Evolutionary conservation across 1,140 invertebrate species (phyloP), one percentile per base, ranked within the genome.

Genomic region (Pararge aegeria): DNA sequence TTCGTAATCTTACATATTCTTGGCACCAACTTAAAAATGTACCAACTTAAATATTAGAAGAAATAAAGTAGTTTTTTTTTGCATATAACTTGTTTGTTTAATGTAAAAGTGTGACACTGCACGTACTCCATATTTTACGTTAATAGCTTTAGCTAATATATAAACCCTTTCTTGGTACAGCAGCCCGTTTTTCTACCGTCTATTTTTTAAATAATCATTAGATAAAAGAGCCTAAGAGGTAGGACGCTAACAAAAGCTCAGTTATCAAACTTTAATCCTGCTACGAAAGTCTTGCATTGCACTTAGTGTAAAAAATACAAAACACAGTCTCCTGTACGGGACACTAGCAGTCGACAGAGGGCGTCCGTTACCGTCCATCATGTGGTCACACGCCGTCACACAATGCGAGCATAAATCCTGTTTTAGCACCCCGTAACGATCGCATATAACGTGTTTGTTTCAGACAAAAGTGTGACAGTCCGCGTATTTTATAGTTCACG

Each of bases 371-470:
- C 46, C 46, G 46, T 49, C 19, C 24, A 49, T 49, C 46, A 49
- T 29, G 46, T 5, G 46, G 46, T 49, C 46, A 49, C 21, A 5
- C 46, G 21, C 21, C 46, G 46, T 49, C 46, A 49, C 46, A 27
- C 46, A 49, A 15, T 15, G 46, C 21, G 46, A 13, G n/a, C 5
- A 49, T 49, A 49, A 49, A 49, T 49, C 46, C 9, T 49, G 46
- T 16, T 49, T 49, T 49, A 49, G 46, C 46, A 49, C 46, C 46
- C 21, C 18, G 18, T 15, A 29, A 49, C 46, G 46, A 49, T 49
- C 46, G 21, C 46, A 15, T 29, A 24, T 15, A 49, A 49, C 24
- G 46, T 27, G 24, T 29, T 49, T 49, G 46, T 49, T 49, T 29
- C 24, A 49, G 21, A 16, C 46, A 49, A 49, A 49, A 49, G 20